Conservation (phyloP, 2,797 vertebrate genomes). For the Arctocebus calabarensis region DNA sequence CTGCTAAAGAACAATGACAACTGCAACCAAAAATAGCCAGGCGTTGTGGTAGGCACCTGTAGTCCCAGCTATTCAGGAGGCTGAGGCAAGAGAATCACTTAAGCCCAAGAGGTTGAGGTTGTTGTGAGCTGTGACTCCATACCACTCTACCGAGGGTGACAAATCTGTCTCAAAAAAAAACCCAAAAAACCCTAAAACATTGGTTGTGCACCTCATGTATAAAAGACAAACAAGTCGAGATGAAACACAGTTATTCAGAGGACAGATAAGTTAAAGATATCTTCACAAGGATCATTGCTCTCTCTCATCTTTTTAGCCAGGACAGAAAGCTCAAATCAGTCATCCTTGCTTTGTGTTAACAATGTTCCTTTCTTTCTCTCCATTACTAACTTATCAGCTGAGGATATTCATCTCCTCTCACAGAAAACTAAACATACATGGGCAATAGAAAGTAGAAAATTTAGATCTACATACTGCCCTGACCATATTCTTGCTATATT, state of each 20-base stretch:
- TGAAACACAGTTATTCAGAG: background rate
- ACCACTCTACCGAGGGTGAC: too few species aligned
- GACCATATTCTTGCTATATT: background rate
- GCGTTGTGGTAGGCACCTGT: too few species aligned
- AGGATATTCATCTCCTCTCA: background rate
- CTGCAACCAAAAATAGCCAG: too few species aligned
- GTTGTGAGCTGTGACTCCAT: too few species aligned
- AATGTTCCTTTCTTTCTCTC: background rate
- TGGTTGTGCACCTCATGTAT: background rate
- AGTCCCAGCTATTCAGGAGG: too few species aligned
- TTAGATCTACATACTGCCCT: background rate
- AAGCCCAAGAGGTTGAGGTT: too few species aligned
- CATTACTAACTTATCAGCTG: background rate
- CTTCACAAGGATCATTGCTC: background rate
- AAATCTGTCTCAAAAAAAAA: too few species aligned
- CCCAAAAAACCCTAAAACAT: background rate
- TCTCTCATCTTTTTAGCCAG: background rate
- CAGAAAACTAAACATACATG: background rate
- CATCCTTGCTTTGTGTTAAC: background rate
- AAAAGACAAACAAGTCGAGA: background rate
- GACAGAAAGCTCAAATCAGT: slow-evolving; percentile 10
- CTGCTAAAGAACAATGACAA: too few species aligned
- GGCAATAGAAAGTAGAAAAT: background rate
- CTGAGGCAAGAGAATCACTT: too few species aligned
- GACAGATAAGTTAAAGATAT: background rate